These are phyloP conservation scores for Cyprinella venusta DNA, from an alignment of 2,797 vertebrate genomes.

Conservation along the genomic window DNA sequence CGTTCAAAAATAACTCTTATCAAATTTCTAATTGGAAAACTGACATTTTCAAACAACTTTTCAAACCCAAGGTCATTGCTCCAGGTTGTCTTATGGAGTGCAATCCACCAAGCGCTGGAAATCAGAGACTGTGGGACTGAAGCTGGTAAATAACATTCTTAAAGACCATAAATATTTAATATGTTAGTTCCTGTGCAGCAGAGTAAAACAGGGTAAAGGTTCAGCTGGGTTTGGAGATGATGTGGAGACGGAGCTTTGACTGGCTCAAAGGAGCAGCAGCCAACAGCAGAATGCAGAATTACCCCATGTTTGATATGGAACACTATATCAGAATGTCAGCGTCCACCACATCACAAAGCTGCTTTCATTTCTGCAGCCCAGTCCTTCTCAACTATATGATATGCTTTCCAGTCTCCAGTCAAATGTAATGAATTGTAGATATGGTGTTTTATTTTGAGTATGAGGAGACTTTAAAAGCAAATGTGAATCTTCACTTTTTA, in stretches of 20 bases:
- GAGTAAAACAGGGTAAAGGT: constrained; percentile 42
- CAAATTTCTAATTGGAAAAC: neutral
- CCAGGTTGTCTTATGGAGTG: constrained; percentile 12
- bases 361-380: constrained; percentile 18
- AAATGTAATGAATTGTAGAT: constrained; percentile 4
- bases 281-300: constrained; percentile 29
- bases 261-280: constrained; percentile 5
- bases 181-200: constrained; percentile 26
- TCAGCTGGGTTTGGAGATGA: constrained; percentile 24
- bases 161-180: constrained; percentile 38
- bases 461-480: neutral
- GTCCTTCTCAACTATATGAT: constrained; percentile 24
- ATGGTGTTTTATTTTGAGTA: constrained; percentile 13
- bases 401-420: constrained; percentile 1
- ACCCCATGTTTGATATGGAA: constrained; percentile 1
- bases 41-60: constrained; percentile 5
- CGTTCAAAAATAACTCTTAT: neutral
- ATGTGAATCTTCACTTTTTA: neutral
- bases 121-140: constrained; percentile 3
- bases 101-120: constrained; percentile 23
- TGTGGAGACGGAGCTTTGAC: constrained; percentile 12
- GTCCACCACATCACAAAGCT: constrained; percentile 23
- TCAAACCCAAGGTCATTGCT: constrained; percentile 28
- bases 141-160: constrained; percentile 44
- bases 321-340: constrained; percentile 25